These are phyloP conservation scores for Megalopta genalis DNA, from an alignment of 1,140 invertebrate genomes.

Conservation along the genomic window DNA sequence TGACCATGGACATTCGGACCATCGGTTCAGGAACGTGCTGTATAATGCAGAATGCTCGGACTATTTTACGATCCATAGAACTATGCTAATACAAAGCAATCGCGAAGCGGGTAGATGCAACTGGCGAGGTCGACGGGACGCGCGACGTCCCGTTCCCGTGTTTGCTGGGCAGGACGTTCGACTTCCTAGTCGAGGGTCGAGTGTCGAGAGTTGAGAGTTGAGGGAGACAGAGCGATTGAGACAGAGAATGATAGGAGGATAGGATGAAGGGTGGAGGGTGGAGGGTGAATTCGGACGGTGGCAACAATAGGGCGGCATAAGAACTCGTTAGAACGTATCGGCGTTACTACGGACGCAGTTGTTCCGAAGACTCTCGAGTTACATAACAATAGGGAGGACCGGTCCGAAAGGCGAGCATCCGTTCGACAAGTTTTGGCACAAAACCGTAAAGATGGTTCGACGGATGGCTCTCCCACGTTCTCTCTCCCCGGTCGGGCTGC, in stretches of 20 bases:
- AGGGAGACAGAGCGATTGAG: no score
- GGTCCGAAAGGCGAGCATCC: neutral
- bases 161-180: constrained; percentile 7
- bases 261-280: no score
- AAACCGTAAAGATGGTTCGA: constrained; percentile 3
- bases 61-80: neutral
- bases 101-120: constrained; percentile 19
- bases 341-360: neutral
- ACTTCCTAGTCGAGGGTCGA: neutral
- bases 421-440: constrained; percentile 1
- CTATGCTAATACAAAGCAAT: constrained; percentile 21
- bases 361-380: constrained; percentile 8
- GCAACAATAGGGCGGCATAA: constrained; percentile 21
- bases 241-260: no score
- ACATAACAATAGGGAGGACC: constrained; percentile 4
- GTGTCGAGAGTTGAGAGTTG: no score
- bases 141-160: neutral
- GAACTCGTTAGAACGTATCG: constrained; percentile 37
- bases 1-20: no score
- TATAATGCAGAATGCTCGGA: neutral
- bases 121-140: neutral
- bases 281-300: neutral
- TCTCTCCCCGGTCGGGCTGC: no score
- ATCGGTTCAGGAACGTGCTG: neutral
- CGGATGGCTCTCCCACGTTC: neutral